Conservation (phyloP, 2,797 vertebrate genomes). For the Cryptoblepharus egeriae region DNA sequence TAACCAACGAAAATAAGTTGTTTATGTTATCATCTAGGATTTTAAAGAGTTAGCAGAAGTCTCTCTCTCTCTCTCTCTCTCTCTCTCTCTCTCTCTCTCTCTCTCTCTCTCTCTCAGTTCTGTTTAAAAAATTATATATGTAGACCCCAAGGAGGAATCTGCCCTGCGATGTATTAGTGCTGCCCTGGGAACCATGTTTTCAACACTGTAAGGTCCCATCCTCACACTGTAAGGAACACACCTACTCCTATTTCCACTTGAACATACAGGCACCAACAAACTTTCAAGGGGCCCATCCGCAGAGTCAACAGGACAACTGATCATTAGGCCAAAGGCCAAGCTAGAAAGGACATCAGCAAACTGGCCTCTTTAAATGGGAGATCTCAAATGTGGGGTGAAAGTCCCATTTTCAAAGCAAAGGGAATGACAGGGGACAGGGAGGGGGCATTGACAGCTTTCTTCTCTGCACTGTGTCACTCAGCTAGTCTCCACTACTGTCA, state of each 20-base stretch:
- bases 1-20: not conserved
- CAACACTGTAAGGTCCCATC: slow-evolving; percentile 11
- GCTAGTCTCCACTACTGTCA: not conserved
- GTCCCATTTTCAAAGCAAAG: not conserved
- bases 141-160: not conserved
- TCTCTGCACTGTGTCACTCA: not conserved
- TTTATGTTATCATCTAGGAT: not conserved
- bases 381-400: not conserved
- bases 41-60: not conserved
- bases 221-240: too few species aligned
- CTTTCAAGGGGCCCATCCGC: not conserved
- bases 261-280: not conserved
- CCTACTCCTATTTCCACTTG: too few species aligned
- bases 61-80: too few species aligned
- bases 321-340: not conserved
- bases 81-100: too few species aligned
- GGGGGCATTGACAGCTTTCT: not conserved
- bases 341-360: not conserved
- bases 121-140: not conserved
- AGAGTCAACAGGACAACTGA: not conserved
- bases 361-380: not conserved
- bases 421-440: not conserved
- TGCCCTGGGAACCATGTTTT: slow-evolving; percentile 10
- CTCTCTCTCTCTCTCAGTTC: too few species aligned
- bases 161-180: not conserved